Conservation (phyloP, 1,140 invertebrate genomes). For the Drosophila micromelanica region DNA sequence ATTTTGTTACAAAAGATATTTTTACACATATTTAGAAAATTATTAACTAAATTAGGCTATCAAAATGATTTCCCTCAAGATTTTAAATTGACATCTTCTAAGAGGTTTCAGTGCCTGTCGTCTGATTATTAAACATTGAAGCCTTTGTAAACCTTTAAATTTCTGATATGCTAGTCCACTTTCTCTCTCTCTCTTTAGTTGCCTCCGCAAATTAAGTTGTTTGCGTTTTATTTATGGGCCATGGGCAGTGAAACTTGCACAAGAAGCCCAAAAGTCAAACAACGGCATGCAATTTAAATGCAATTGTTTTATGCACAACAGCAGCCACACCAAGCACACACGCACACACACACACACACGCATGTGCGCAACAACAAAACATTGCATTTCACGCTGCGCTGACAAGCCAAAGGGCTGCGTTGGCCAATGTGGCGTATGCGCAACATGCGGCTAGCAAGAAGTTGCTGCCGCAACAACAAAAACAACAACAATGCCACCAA, state of each 20-base stretch:
- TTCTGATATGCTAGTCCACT: neutral
- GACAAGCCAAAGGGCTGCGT: conserved; percentile 42
- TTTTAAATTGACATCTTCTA: too few species aligned
- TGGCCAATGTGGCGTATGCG: conserved; percentile 72
- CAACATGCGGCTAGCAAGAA: conserved; percentile 44
- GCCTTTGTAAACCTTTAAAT: conserved; percentile 18
- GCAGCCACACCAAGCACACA: neutral
- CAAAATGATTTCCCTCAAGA: too few species aligned
- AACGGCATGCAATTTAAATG: conserved; percentile 78
- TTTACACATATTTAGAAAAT: too few species aligned
- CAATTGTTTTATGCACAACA: conserved; percentile 67
- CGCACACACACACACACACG: neutral
- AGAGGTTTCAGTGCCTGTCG: neutral
- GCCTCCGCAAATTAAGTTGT: conserved; percentile 68
- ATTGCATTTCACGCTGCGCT: conserved; percentile 38
- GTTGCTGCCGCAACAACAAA: conserved; percentile 23
- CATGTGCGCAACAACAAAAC: neutral
- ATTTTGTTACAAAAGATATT: too few species aligned
- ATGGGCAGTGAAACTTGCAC: conserved; percentile 49
- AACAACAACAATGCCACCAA: conserved; percentile 43
- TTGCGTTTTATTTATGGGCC: conserved; percentile 72
- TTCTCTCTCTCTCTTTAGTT: neutral
- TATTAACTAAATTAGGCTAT: too few species aligned
- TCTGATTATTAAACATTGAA: conserved; percentile 27
- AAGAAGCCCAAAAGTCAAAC: conserved; percentile 71